Evolutionary conservation across 2,797 vertebrate genomes (phyloP), one percentile per base, ranked within the genome.

Genomic region (Micromesistius poutassou): DNA sequence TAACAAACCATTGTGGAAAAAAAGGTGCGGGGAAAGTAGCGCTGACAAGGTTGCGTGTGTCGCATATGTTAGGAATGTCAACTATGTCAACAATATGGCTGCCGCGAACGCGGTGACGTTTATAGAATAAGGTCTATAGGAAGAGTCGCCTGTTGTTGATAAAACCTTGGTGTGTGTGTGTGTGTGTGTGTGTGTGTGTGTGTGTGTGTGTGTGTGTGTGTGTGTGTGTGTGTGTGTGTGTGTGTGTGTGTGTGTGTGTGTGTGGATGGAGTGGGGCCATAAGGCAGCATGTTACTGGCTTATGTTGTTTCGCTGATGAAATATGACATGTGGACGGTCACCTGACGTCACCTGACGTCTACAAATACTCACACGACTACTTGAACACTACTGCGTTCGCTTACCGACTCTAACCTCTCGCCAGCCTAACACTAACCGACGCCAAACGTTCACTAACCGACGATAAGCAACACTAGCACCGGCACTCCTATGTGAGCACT

Each of bases 311-410:
- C 77, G 71, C 88, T 88, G 89, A 92, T 84, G 71, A 84, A 90
- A 88, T 84, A 84, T 91, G 92, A 91, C 91, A 89, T 90, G 89
- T 83, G 85, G 84, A 78, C 83, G 86, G 90, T 88, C 82, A 87
- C 84, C 85, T 82, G 84, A 84, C 90, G 84, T 89, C 91, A 75
- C 81, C 50, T n/a, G n/a, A 62, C 50, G 50, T 62, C 1, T 22
- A 62, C 19, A 62, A 62, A 62, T 74, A 70, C 82, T 80, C 83
- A 82, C 87, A 78, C 91, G 89, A 91, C 85, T 77, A 88, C 82
- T 87, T 88, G 85, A 81, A 76, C 87, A 87, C 83, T 83, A 89
- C 74, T 77, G 50, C 31, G 46, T 36, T 74, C 5, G 28, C 50
- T n/a, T n/a, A n/a, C 50, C 5, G 22, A 12, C 50, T 22, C 50